Evolutionary conservation across 2,113 vertebrate genomes (phyloP), one percentile per base, ranked within the genome.

Genomic region (Oenanthe oenanthe): DNA sequence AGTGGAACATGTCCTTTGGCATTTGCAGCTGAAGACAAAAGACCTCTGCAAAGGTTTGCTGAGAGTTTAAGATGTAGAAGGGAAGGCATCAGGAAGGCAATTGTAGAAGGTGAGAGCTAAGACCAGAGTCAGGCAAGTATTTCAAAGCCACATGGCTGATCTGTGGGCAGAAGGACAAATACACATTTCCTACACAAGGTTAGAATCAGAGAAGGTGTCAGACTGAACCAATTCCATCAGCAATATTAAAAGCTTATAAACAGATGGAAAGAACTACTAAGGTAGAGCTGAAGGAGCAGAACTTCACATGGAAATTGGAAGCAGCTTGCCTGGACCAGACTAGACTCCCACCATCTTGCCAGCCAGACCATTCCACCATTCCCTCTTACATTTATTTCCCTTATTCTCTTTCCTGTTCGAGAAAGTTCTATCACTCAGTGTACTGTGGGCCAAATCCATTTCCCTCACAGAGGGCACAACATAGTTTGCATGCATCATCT

Each of bases 401-500:
- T 58, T 73, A 54, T 19, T 86, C 48, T 34, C 66, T 38, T 47
- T 53, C 38, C 29, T 38, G 10, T 17, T 47, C 4, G 6, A 75
- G 26, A 65, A 67, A 75, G 47, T 3, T 40, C 24, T 45, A n/a
- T 29, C 34, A 42, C 22, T 76, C 25, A 34, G 38, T 12, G 47
- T 71, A 7, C 3, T 47, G n/a, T 12, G 13, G 31, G 36, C 14
- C n/a, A 87, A 31, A 21, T 12, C 63, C 9, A 21, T 60, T 48
- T 66, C 12, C 28, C 48, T 7, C 56, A 32, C n/a, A 54, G 60
- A 20, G 18, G 8, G 7, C 42, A 70, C 29, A 26, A 24, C 0
- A 1, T 1, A 50, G 9, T 50, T 17, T 24, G 16, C 38, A 26
- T 3, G 28, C 4, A 31, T 5, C 13, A 17, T 2, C 50, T 70